Evolutionary conservation across 2,113 vertebrate species (phyloP), one percentile per base, ranked within the genome.

Genomic region (Athene noctua): DNA sequence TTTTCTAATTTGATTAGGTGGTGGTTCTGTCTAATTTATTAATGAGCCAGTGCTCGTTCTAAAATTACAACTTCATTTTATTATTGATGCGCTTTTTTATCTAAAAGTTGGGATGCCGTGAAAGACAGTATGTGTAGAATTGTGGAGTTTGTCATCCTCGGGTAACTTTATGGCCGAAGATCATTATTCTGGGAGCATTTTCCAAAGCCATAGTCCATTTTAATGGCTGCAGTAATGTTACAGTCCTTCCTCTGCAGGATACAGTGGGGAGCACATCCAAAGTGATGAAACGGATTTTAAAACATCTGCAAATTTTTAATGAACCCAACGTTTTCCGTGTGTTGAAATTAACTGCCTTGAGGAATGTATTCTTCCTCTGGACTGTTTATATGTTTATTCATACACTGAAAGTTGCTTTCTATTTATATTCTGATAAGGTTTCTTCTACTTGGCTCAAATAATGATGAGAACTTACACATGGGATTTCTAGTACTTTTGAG

Each of bases 271-370:
- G 15, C 2, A 3, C 30, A 49, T 42, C 57, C 8, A 0, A 36
- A 68, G 63, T 2, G 4, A 49, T 10, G 5, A 36, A 68, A 80
- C 15, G 1, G 0, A 15, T 57, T 16, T 34, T 23, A 61, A 92
- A 92, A 61, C 4, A 29, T 49, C 34, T 78, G 42, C 68, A 78
- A 1, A 7, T 38, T 74, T 80, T 70, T 58, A 54, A 18, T 9
- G 27, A 68, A 42, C 29, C 22, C 22, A 9, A 6, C 5, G 40
- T 86, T 58, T 38, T 5, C 7, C 29, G 5, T 0, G 0, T 20
- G 57, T 27, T 27, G 58, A 57, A 86, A 68, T 52, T 15, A 20
- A 3, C 13, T 47, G 73, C 6, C 52, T 34, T 27, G 59, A 67
- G 80, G 71, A 80, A 68, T 58, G 68, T 77, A 23, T 62, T 61